Percentiles rank a stretch among this genome's conserved stretches.
phyloP scores from a whole-genome alignment of 2,888 invertebrate species.

The Liopterus haemorrhoidalis region DNA sequence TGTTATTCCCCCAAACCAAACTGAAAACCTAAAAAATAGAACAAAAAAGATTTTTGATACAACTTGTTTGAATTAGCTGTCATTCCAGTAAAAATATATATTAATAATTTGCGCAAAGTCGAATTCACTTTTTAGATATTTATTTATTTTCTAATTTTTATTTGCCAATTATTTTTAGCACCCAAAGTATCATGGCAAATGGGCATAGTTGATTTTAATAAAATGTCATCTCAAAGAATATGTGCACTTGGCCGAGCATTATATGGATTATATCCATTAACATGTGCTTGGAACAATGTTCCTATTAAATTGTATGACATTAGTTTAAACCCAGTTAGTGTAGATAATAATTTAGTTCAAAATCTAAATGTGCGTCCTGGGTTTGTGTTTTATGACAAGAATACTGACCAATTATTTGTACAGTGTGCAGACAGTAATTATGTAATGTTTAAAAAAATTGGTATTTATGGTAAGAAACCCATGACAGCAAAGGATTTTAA shows the following conservation, averaged over 20 bases:
- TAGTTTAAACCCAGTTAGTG: constrained; percentile 1
- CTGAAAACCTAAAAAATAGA: no score
- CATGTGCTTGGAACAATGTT: constrained; percentile 55
- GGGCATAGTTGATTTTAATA: constrained; percentile 60
- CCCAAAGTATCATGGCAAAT: constrained; percentile 62
- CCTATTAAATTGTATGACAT: constrained; percentile 58
- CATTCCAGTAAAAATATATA: no score
- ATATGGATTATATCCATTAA: constrained; percentile 56
- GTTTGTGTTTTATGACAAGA: constrained; percentile 54
- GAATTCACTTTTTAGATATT: no score
- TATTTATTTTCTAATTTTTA: no score
- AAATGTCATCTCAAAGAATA: constrained; percentile 57
- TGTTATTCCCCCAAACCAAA: no score
- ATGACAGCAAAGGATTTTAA: constrained; percentile 78
- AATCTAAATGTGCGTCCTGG: constrained; percentile 47
- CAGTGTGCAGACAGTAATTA: constrained; percentile 60
- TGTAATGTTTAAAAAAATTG: constrained; percentile 59
- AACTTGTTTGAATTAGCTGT: no score
- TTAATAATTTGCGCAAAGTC: no score
- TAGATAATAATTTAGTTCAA: neutral
- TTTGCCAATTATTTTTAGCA: constrained; percentile 56
- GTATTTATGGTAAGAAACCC: constrained; percentile 61
- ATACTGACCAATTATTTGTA: constrained; percentile 54
- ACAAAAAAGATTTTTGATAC: no score
- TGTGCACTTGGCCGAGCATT: constrained; percentile 69